These are phyloP conservation scores for Sebastes nivosus DNA, from an alignment of 2,797 vertebrate species.

Conservation along the genomic window DNA sequence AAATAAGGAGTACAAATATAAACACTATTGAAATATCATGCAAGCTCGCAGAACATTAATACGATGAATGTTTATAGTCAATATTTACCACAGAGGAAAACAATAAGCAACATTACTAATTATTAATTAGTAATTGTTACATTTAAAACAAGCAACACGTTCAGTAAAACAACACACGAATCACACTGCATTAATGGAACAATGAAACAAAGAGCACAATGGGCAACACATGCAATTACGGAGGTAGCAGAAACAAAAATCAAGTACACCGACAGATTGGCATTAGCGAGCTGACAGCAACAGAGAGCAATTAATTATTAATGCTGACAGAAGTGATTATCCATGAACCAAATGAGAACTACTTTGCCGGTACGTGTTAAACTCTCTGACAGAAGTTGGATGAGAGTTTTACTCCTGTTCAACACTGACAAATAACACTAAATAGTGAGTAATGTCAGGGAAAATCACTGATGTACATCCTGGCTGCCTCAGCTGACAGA, in stretches of 20 bases:
- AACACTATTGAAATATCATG: not conserved
- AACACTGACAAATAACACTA: constrained; percentile 8
- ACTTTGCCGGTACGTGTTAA: not conserved
- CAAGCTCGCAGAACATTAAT: not conserved
- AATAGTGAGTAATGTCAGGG: not conserved
- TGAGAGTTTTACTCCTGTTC: constrained; percentile 19
- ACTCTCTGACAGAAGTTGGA: constrained; percentile 15
- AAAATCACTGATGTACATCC: constrained; percentile 1
- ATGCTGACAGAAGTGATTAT: constrained; percentile 48
- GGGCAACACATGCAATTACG: constrained; percentile 23
- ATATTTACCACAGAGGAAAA: not conserved
- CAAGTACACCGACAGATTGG: constrained; percentile 38
- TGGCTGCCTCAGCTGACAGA: not conserved
- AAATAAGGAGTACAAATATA: not conserved
- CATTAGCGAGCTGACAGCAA: constrained; percentile 42
- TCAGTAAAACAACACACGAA: constrained; percentile 11
- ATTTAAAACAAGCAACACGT: constrained; percentile 17
- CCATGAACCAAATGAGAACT: constrained; percentile 45
- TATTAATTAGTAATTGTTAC: constrained; percentile 10
- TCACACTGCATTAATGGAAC: constrained; percentile 41
- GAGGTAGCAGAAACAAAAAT: constrained; percentile 34
- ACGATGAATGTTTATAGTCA: not conserved
- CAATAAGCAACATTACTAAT: constrained; percentile 7
- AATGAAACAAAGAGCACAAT: constrained; percentile 28
- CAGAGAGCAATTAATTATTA: constrained; percentile 49